A percentile compares a stretch with the other conserved stretches of the same genome.
Evolutionary conservation across 2,113 vertebrate species (phyloP).

Genomic region (Osmerus eperlanus): DNA sequence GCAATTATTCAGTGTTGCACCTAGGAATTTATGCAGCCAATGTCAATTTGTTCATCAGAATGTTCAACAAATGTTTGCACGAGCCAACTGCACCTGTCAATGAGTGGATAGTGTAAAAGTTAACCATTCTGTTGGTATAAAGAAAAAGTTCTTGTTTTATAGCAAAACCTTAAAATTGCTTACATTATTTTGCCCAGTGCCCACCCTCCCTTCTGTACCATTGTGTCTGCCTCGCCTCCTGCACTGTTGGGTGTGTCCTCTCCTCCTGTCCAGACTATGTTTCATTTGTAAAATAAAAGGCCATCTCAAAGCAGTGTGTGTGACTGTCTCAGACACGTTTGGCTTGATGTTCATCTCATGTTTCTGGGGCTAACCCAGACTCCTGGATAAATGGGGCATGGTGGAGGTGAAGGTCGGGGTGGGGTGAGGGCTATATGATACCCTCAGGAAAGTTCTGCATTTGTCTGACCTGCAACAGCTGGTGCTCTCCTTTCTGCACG

Average conservation of each 20-base stretch:
- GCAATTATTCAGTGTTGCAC: too few species aligned
- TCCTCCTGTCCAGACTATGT: slow-evolving; percentile 32
- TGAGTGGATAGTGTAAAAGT: too few species aligned
- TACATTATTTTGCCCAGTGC: background rate
- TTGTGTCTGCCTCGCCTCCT: slow-evolving; percentile 51
- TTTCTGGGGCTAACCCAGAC: slow-evolving; percentile 25
- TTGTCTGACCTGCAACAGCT: slow-evolving; percentile 50
- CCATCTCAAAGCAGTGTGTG: slow-evolving; percentile 38
- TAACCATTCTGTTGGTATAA: background rate
- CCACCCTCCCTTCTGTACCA: slow-evolving; percentile 16
- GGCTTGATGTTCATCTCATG: background rate
- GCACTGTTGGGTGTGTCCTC: background rate
- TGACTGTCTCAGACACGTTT: slow-evolving; percentile 26
- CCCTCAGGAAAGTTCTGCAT: slow-evolving; percentile 31
- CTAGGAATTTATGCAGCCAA: too few species aligned
- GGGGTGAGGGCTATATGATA: slow-evolving; percentile 36
- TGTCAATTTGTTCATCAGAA: too few species aligned
- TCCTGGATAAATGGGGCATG: slow-evolving; percentile 12
- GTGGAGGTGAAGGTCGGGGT: background rate
- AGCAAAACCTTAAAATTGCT: background rate
- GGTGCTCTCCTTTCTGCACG: slow-evolving; percentile 11
- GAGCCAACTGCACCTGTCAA: too few species aligned
- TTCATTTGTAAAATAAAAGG: slow-evolving; percentile 65
- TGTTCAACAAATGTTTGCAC: too few species aligned
- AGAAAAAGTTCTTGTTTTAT: background rate